A percentile compares a stretch with the other conserved stretches of the same genome.
Evolutionary conservation across 2,797 vertebrate species (phyloP).

Genomic region (Halcyon smyrnensis): DNA sequence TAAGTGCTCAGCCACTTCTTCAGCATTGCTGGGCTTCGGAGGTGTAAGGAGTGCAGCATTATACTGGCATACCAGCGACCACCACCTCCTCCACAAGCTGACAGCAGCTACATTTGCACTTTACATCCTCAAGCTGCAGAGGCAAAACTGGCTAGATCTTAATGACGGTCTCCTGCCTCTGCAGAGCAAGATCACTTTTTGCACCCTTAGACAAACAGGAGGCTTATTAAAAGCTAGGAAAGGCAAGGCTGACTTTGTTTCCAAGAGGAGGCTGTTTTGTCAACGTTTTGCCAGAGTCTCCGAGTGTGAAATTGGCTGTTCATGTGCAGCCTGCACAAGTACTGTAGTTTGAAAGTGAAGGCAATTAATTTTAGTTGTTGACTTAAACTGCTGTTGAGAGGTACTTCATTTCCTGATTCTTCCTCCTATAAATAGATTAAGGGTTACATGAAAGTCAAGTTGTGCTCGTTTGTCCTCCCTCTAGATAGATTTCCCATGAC

Average conservation of each 20-base stretch:
- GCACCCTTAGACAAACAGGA: not conserved
- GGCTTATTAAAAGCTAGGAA: not conserved
- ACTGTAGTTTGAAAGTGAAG: conserved; percentile 67
- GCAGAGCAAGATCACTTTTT: not conserved
- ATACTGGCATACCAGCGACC: accelerated
- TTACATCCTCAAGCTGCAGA: not conserved
- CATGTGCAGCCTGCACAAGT: conserved; percentile 44
- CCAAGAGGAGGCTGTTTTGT: conserved; percentile 11
- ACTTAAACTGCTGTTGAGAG: conserved; percentile 78
- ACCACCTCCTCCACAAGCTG: accelerated
- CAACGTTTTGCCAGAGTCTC: conserved; percentile 41
- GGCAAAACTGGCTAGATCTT: not conserved
- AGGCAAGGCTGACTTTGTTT: not conserved
- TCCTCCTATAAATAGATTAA: conserved; percentile 76
- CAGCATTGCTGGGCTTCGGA: not conserved
- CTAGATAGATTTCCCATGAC: conserved; percentile 67
- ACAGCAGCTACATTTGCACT: not conserved
- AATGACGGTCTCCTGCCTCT: not conserved
- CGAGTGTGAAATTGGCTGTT: conserved; percentile 59
- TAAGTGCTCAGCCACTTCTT: accelerated
- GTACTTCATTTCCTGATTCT: conserved; percentile 75
- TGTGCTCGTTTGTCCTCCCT: conserved; percentile 66
- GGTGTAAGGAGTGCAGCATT: accelerated
- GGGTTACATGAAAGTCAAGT: conserved; percentile 73
- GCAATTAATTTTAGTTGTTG: conserved; percentile 79